Evolutionary conservation across 1,140 invertebrate species (phyloP), one percentile per base, ranked within the genome.

Genomic region (Drosophila arawakana): DNA sequence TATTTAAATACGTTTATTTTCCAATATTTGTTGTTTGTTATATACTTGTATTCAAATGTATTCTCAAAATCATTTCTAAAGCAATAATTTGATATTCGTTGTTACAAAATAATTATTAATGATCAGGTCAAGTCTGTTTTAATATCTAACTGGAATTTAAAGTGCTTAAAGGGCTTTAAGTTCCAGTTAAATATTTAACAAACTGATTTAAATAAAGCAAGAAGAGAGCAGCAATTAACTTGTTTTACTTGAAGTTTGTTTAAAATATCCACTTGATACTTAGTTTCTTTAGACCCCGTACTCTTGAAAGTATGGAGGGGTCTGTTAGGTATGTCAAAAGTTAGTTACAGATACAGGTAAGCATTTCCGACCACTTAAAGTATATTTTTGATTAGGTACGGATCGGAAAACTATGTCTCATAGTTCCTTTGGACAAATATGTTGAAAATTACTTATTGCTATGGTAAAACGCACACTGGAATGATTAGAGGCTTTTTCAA

Each of bases 81-180:
- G 83, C 83, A 86, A 86, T 86, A 86, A 86, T 78, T 83, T 83
- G 83, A 86, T 86, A 86, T 89, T 86, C 70, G 66, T 83, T 86
- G 84, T 88, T 86, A 82, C 74, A 88, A 30, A 76, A 86, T 73
- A 74, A 52, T 71, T 63, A 18, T 75, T 43, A 75, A 57, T 59
- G 8, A 65, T 35, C 2, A 18, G 13, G 8, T 46, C 47, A 55
- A 18, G 41, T 73, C 5, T 35, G 54, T 68, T 44, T 68, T 30
- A 73, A 46, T 39, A 15, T 69, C 39, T 68, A 63, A 2, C 30
- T 54, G 30, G 21, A 60, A 37, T 73, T 68, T 59, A 41, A 39
- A 1, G 10, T 52, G 10, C 3, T 13, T 7, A 13, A 30, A 18
- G 2, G 35, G 25, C 9, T 13, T 4, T 21, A 9, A 37, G 15